A percentile compares a stretch with the other conserved stretches of the same genome.
These are phyloP conservation scores for Heloderma charlesbogerti DNA, from an alignment of 2,113 vertebrate genomes.

Conservation along the genomic window DNA sequence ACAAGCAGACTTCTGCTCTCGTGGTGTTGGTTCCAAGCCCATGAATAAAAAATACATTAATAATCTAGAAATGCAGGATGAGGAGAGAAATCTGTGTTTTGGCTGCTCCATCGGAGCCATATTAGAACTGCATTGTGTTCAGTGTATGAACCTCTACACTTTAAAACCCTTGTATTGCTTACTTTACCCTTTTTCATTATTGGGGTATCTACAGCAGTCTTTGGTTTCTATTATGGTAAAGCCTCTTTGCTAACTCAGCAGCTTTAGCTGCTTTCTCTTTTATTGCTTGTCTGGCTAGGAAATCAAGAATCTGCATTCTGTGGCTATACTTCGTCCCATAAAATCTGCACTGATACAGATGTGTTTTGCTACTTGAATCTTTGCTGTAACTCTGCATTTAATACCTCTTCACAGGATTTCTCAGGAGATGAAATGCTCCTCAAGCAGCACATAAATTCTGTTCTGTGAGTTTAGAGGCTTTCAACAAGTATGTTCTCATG, in stretches of 20 bases:
- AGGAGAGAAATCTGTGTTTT: not conserved
- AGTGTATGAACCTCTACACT: not conserved
- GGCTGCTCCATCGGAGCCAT: not conserved
- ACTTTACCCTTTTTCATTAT: not conserved
- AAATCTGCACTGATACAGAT: not conserved
- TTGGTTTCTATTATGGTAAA: not conserved
- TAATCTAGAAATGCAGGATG: not conserved
- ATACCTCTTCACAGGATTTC: not conserved
- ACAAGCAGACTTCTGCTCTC: no score
- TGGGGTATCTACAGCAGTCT: not conserved
- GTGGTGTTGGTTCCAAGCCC: no score
- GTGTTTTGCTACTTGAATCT: not conserved
- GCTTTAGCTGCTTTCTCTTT: not conserved
- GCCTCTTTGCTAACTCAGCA: not conserved
- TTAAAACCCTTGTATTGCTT: not conserved
- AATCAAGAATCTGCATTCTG: accelerated
- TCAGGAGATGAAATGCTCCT: no score
- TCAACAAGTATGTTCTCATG: accelerated
- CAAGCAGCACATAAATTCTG: not conserved
- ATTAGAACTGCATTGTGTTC: not conserved
- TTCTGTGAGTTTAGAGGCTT: accelerated
- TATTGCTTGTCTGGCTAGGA: not conserved
- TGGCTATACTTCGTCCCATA: accelerated
- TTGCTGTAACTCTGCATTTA: not conserved
- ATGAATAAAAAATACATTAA: no score